Evolutionary conservation across 2,113 vertebrate genomes (phyloP).

Genomic region (Cygnus buccinator): DNA sequence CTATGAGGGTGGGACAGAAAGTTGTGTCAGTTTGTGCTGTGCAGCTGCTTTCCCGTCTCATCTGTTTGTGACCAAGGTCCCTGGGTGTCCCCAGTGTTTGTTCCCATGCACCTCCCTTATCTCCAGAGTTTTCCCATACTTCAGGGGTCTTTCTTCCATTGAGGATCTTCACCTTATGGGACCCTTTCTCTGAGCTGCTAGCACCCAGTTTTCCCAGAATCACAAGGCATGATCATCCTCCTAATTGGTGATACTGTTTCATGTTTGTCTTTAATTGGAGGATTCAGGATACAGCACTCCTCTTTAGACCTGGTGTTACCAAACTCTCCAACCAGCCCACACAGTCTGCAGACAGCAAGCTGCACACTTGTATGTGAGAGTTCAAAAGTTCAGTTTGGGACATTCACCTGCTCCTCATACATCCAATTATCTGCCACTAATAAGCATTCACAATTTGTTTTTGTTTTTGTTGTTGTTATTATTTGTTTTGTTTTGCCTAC

Average conservation of each 20-base stretch:
- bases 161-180: neutral
- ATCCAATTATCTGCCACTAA: neutral
- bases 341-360: neutral
- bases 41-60: neutral
- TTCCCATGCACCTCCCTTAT: neutral
- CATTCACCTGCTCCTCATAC: neutral
- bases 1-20: neutral
- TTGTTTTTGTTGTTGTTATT: neutral
- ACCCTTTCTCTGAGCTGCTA: neutral
- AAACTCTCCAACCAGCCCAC: neutral
- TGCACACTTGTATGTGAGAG: neutral
- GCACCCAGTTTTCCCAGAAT: neutral
- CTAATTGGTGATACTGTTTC: neutral
- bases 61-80: no score
- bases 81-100: no score
- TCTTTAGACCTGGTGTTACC: neutral
- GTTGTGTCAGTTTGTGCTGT: neutral
- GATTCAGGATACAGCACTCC: neutral
- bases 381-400: neutral
- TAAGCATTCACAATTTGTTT: neutral
- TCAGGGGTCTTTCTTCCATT: neutral
- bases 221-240: neutral
- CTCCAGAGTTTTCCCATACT: neutral
- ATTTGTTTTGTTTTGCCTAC: neutral
- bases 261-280: neutral